Percentiles rank a stretch among this genome's conserved stretches.
phyloP scores from a whole-genome alignment of 2,113 vertebrate genomes.

The Grammomys dolichurus region DNA sequence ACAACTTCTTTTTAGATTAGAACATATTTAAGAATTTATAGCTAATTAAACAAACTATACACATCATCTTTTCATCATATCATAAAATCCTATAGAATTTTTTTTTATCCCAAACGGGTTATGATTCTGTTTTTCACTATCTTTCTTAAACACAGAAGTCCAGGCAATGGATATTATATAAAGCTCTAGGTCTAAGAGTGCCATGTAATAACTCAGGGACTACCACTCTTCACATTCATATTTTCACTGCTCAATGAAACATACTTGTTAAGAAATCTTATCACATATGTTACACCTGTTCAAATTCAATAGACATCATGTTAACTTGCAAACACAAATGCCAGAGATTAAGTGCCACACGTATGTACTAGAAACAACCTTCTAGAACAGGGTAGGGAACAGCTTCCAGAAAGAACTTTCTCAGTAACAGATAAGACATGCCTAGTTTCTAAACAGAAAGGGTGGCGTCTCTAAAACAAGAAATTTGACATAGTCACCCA shows the following conservation, averaged over 20 bases:
- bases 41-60: conserved; percentile 42
- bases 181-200: conserved; percentile 45
- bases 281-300: conserved; percentile 76
- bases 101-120: conserved; percentile 40
- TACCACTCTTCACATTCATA: conserved; percentile 34
- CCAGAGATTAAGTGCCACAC: conserved; percentile 70
- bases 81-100: conserved; percentile 27
- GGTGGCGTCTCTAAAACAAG: not conserved
- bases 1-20: conserved; percentile 59
- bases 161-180: conserved; percentile 58
- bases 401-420: conserved; percentile 56
- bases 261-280: conserved; percentile 71
- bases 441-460: conserved; percentile 22
- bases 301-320: conserved; percentile 69
- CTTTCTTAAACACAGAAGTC: conserved; percentile 66
- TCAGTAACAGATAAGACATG: conserved; percentile 33
- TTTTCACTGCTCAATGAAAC: conserved; percentile 62
- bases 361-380: conserved; percentile 63
- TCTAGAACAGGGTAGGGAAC: conserved; percentile 49
- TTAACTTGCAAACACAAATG: conserved; percentile 77
- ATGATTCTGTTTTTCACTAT: conserved; percentile 46
- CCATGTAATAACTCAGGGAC: conserved; percentile 59
- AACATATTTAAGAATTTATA: conserved; percentile 65
- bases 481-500: not conserved
- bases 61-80: conserved; percentile 38